phyloP scores from a whole-genome alignment of 92 coral and sea anemone genomes.

The Palythoa heliodiscus region DNA sequence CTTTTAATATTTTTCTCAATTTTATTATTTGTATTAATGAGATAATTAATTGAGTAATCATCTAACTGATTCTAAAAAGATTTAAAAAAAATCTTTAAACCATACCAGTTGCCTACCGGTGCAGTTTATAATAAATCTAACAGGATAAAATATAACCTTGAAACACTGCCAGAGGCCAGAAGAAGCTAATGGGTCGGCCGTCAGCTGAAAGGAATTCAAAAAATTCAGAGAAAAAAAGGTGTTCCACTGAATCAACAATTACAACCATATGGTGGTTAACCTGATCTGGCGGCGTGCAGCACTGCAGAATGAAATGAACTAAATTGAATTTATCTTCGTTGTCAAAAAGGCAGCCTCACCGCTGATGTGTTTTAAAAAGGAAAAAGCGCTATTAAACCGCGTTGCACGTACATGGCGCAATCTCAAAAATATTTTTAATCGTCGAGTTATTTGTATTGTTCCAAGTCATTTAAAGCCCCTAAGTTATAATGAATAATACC shows the following conservation, averaged over 20 bases:
- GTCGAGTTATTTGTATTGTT: too few relatives aligned
- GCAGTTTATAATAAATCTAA: too few relatives aligned
- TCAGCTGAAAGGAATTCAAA: not conserved
- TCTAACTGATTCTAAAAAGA: too few relatives aligned
- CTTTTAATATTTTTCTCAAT: too few relatives aligned
- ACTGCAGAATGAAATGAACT: not conserved
- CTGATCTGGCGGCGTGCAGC: slow-evolving; percentile 1
- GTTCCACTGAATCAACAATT: not conserved
- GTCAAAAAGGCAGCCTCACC: not conserved
- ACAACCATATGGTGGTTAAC: slow-evolving; percentile 2
- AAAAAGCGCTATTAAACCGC: not conserved
- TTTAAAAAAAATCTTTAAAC: too few relatives aligned
- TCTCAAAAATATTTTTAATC: not conserved
- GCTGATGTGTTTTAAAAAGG: not conserved
- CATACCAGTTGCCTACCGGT: too few relatives aligned
- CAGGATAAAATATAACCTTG: too few relatives aligned
- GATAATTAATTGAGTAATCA: too few relatives aligned
- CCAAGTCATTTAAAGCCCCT: too few relatives aligned
- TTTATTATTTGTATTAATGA: too few relatives aligned
- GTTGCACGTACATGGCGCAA: not conserved
- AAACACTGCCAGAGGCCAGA: too few relatives aligned
- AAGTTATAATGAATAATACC: too few relatives aligned
- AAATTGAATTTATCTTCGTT: slow-evolving; percentile 7
- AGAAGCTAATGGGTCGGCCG: not conserved
- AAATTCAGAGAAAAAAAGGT: not conserved